Base-by-base conservation (phyloP, 1,140 invertebrate genomes). In the Aphelenchoides avenae region DNA sequence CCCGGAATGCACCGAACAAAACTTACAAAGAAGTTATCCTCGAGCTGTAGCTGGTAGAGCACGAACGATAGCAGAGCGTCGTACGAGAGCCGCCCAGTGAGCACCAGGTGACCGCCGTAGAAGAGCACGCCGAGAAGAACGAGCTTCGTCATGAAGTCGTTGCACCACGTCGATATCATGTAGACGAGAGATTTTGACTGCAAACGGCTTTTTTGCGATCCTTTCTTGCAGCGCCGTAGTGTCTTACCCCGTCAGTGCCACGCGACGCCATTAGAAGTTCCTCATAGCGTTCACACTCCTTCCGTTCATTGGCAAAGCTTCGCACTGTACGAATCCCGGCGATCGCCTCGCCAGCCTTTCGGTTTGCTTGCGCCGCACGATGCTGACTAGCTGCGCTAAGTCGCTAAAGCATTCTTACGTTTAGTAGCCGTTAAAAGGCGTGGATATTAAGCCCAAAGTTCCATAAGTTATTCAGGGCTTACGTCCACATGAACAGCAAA, bases 401-500 rank as follows among this genome's bases (percentile, higher is more conserved):
- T 20, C 31, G 36, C 66, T 68, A 30, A 37, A 71, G 30, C 20
- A 9, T 36, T 57, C 13, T 20, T 20, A 6, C 22, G 2, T 64
- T 9, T 2, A 20, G 3, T n/a, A 57, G 22, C 3, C 5, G 18
- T 27, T 5, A 0, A 0, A n/a, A n/a, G n/a, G n/a, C n/a, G n/a
- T n/a, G n/a, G n/a, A n/a, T n/a, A n/a, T n/a, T n/a, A n/a, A n/a
- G n/a, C n/a, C n/a, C n/a, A n/a, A n/a, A n/a, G n/a, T n/a, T n/a
- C n/a, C n/a, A n/a, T n/a, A n/a, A n/a, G n/a, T n/a, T n/a, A n/a
- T n/a, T n/a, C n/a, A n/a, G n/a, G n/a, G 24, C 62, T 47, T 1
- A 64, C 61, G 13, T 77, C 59, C 42, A 70, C 76, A 46, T 76
- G 77, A 36, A 62, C 54, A 3, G 79, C 78, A 66, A 78, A 80